Conservation (phyloP, 2,888 invertebrate species). For the Bugula neritina region DNA sequence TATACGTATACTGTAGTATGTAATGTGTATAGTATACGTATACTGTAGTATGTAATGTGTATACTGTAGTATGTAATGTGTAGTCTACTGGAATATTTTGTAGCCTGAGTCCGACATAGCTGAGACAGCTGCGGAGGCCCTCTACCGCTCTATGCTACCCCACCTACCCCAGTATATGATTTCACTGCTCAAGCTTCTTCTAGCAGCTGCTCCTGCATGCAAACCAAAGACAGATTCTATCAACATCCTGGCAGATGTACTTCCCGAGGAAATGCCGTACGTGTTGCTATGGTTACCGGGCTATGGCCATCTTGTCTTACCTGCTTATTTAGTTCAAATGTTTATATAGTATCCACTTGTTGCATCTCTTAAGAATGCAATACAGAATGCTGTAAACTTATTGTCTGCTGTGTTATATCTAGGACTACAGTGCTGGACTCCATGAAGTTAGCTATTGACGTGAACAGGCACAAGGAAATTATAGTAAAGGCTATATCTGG, state of each 20-base stretch:
- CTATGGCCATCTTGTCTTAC: too few relatives aligned
- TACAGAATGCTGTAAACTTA: too few relatives aligned
- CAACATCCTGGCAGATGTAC: slow-evolving; percentile 93
- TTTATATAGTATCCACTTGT: too few relatives aligned
- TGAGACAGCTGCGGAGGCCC: slow-evolving; percentile 75
- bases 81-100: neutral
- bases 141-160: slow-evolving; percentile 89
- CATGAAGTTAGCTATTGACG: slow-evolving; percentile 90
- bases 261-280: slow-evolving; percentile 94
- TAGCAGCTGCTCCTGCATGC: slow-evolving; percentile 98
- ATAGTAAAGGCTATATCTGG: slow-evolving; percentile 77
- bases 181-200: slow-evolving; percentile 85
- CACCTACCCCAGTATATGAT: slow-evolving; percentile 97
- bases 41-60: neutral
- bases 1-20: neutral
- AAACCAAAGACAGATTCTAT: slow-evolving; percentile 91
- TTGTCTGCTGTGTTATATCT: too few relatives aligned
- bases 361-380: too few relatives aligned
- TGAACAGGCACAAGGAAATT: slow-evolving; percentile 95
- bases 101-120: slow-evolving; percentile 60
- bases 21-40: neutral
- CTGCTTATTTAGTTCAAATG: too few relatives aligned
- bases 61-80: neutral
- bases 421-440: slow-evolving; percentile 87
- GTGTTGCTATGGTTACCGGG: slow-evolving; percentile 43